phyloP scores from a whole-genome alignment of 2,113 vertebrate species.

The Myotis lucifugus region DNA sequence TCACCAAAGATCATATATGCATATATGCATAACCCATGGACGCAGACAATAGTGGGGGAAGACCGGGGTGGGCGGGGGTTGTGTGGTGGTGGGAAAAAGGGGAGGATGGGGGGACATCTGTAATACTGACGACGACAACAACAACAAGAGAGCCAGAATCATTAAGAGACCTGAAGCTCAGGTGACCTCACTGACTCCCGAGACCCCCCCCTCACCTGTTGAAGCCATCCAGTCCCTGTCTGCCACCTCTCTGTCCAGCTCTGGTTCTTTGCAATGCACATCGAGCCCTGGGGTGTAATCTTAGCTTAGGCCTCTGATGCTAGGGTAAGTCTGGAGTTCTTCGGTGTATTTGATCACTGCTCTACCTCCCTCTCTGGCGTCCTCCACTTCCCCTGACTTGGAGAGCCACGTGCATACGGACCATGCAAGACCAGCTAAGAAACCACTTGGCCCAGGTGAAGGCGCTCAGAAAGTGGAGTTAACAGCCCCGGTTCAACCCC shows the following conservation, averaged over 20 bases:
- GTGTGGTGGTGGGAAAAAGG: no score
- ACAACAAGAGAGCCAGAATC: not conserved
- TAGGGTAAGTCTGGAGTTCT: not conserved
- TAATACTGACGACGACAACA: no score
- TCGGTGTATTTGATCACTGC: accelerated
- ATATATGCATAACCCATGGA: no score
- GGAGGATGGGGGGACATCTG: no score
- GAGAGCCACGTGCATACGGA: not conserved
- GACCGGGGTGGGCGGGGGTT: no score
- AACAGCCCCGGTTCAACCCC: not conserved
- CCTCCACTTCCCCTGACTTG: not conserved
- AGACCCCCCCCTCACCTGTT: not conserved
- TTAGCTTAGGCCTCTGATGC: not conserved
- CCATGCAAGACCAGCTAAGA: not conserved
- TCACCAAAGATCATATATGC: no score
- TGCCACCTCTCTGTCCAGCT: not conserved
- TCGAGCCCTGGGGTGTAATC: not conserved
- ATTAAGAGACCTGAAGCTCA: not conserved
- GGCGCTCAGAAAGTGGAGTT: no score
- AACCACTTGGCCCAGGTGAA: not conserved
- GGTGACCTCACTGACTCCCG: no score
- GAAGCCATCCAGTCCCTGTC: not conserved
- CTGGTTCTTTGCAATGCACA: not conserved
- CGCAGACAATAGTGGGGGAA: no score
- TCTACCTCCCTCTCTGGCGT: not conserved